Evolutionary conservation across 2,797 vertebrate species (phyloP), one percentile per base, ranked within the genome.

Genomic region (Gymnothorax reevesii): DNA sequence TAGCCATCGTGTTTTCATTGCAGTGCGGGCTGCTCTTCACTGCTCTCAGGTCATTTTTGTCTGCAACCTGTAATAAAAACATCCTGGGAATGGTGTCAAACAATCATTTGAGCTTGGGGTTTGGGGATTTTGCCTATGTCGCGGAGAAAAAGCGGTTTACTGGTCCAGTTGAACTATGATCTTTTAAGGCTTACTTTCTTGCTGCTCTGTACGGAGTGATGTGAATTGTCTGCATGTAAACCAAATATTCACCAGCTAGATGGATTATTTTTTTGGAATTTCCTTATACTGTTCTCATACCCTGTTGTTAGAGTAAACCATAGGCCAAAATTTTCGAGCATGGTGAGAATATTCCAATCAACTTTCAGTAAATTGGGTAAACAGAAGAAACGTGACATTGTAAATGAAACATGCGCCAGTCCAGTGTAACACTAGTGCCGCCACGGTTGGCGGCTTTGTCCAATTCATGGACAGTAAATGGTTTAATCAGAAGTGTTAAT

Each of bases 1-100:
- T 93, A 95, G 92, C 92, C 89, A 89, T 93, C 89, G 89, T 88
- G 57, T 59, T 60, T 22, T 80, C 77, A 54, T 77, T 77, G 49
- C 77, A 80, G 20, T n/a, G 52, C n/a, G 1, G 13, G 17, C 7
- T 7, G 20, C 13, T 33, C 42, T 15, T 75, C 73, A 77, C 27
- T 27, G 12, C 2, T 42, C 25, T 10, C 15, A 17, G 4, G 33
- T 52, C 27, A 12, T 22, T 75, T 0, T 20, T 20, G 42, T 79
- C 33, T 79, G 25, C 64, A 80, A 15, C 49, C 12, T 42, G 27
- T 12, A 75, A 7, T 4, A 75, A 42, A 75, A 5, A 17, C 12
- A 2, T 27, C 1, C 4, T 69, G 33, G 71, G 1, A 75, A 42
- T 42, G 33, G 33, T 42, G 33, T 42, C 33, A 42, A 42, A 42